Base-by-base conservation (phyloP, 2,797 vertebrate species). In the Acipenser transmontanus region DNA sequence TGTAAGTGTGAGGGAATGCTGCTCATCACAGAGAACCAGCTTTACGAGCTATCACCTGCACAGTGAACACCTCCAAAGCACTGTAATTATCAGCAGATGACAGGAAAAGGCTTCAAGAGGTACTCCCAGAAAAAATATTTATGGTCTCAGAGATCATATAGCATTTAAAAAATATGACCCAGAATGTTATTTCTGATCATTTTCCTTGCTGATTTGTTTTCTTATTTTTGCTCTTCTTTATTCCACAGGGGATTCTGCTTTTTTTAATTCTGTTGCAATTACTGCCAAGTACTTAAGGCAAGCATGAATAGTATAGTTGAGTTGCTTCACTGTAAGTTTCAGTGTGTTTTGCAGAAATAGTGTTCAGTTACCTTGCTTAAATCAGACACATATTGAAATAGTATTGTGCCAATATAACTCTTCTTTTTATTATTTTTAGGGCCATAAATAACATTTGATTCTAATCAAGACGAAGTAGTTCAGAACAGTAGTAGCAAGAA, bases 41-140 rank as follows among this genome's bases (percentile, higher is more conserved):
- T 80, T 86, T 88, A 84, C 80, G 90, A 88, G 91, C 88, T 86
- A 89, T 96, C 94, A 96, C 94, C 93, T 96, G 91, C 84, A 57
- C 79, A 74, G 71, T 87, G 76, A 75, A 69, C 82, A 86, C 85
- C 87, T 88, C 85, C 77, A 78, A 80, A 88, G 76, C 67, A 77
- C 78, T 77, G 84, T 95, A 96, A 97, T 95, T 89, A 89, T 88
- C 91, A 88, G 86, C 95, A 97, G 92, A 96, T 96, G 94, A 84
- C 81, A 85, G 90, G 89, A 88, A 88, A 91, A 90, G 78, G 79
- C 87, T 94, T 91, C 91, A 79, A 34, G 85, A 91, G 89, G 85
- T 93, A 87, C 87, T 88, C 86, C 79, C 82, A 83, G 84, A 92
- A 91, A 85, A 80, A 87, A 87, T 91, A 94, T 91, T 94, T 93